Evolutionary conservation across 1,140 invertebrate species (phyloP).

Genomic region (Penaeus indicus): DNA sequence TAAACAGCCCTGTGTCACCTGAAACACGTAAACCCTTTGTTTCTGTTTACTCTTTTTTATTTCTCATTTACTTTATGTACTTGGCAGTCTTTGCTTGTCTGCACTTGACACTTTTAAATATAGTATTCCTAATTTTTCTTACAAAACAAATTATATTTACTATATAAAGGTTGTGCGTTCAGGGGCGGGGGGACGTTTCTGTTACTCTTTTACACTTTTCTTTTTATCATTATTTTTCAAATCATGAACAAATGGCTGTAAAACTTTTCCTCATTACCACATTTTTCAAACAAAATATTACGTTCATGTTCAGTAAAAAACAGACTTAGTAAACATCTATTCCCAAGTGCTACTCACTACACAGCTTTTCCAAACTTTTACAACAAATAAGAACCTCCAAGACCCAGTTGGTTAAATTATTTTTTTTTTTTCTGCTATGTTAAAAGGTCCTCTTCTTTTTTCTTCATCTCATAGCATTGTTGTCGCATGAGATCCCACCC

Average conservation of each 20-base stretch:
- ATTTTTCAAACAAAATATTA: slow-evolving; percentile 60
- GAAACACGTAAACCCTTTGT: slow-evolving; percentile 53
- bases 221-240: slow-evolving; percentile 45
- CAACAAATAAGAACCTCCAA: slow-evolving; percentile 52
- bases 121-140: slow-evolving; percentile 46
- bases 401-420: slow-evolving; percentile 38
- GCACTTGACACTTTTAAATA: slow-evolving; percentile 41
- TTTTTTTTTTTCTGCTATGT: slow-evolving; percentile 40
- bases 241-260: slow-evolving; percentile 58
- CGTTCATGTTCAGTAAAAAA: slow-evolving; percentile 41
- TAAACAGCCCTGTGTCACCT: slow-evolving; percentile 57
- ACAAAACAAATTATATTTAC: slow-evolving; percentile 36
- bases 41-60: slow-evolving; percentile 34
- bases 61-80: slow-evolving; percentile 36
- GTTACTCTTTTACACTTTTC: slow-evolving; percentile 44
- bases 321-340: slow-evolving; percentile 58
- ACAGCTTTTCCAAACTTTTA: slow-evolving; percentile 59
- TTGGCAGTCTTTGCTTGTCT: slow-evolving; percentile 60
- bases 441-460: slow-evolving; percentile 58
- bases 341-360: slow-evolving; percentile 62
- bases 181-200: slow-evolving; percentile 44
- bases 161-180: slow-evolving; percentile 61
- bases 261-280: slow-evolving; percentile 61
- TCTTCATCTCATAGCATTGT: slow-evolving; percentile 43
- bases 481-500: slow-evolving; percentile 44